Conservation (phyloP, 2,888 invertebrate species). For the Morinoia aosen region DNA sequence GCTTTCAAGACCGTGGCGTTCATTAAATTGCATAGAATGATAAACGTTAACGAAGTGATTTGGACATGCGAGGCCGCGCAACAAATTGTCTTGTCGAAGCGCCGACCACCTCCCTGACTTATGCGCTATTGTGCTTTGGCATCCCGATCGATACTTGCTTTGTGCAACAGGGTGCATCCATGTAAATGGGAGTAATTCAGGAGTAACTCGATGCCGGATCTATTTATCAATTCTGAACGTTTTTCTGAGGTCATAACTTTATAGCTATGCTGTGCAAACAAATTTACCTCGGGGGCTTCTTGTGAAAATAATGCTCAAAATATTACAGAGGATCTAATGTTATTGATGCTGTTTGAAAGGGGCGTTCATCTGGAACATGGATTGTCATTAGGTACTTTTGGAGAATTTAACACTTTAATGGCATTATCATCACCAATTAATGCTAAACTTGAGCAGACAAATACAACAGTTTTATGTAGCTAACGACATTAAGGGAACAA, state of each 20-base stretch:
- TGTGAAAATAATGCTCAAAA: neutral
- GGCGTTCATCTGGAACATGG: neutral
- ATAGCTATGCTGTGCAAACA: neutral
- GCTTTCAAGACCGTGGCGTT: neutral
- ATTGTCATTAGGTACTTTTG: neutral
- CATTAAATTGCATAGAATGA: conserved; percentile 9
- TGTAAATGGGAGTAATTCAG: neutral
- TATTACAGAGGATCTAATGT: neutral
- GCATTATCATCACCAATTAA: neutral
- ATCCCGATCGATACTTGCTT: neutral
- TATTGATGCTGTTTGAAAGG: neutral
- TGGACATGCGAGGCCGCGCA: neutral
- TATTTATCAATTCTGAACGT: neutral
- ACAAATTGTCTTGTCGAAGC: neutral
- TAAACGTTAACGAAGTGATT: conserved; percentile 9
- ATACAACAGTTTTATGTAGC: neutral
- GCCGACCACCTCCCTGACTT: neutral
- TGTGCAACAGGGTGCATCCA: neutral
- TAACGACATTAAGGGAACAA: neutral
- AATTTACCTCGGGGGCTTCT: neutral
- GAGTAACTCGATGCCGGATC: neutral
- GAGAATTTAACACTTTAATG: neutral
- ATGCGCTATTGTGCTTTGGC: conserved; percentile 7
- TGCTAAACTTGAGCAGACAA: neutral
- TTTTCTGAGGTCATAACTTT: neutral